A percentile compares a stretch with the other conserved stretches of the same genome.
These are phyloP conservation scores for Delichon dasypus DNA, from an alignment of 2,797 vertebrate genomes.

Conservation along the genomic window DNA sequence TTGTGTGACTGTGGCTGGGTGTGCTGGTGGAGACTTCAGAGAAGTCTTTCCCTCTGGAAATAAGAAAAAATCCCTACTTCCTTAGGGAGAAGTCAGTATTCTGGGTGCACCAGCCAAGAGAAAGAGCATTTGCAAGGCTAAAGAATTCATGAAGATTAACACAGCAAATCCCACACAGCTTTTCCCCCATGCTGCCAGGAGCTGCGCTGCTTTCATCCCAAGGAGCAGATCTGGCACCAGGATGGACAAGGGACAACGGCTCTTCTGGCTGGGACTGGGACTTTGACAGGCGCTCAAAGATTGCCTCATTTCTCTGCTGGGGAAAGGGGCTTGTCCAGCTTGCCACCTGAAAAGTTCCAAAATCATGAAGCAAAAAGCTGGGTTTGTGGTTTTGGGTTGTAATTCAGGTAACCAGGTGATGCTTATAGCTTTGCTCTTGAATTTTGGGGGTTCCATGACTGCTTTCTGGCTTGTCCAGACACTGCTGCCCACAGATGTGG, in stretches of 20 bases:
- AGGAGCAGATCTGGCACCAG: background rate
- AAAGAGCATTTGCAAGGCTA: background rate
- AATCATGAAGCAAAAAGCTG: background rate
- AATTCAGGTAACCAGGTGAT: background rate
- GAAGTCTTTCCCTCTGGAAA: background rate
- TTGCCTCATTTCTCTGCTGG: background rate
- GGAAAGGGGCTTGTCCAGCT: background rate
- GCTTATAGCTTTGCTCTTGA: background rate
- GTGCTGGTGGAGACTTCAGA: background rate
- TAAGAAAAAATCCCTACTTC: background rate
- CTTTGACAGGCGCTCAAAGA: background rate
- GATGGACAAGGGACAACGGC: rapidly evolving
- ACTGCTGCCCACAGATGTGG: background rate
- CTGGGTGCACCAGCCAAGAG: background rate
- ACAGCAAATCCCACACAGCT: background rate
- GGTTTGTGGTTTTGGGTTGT: rapidly evolving
- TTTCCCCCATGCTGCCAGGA: background rate
- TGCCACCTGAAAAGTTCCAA: background rate
- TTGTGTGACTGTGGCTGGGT: background rate
- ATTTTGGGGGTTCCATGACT: background rate
- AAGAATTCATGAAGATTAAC: background rate
- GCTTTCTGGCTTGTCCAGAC: background rate
- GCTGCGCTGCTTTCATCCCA: background rate
- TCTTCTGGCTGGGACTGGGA: background rate
- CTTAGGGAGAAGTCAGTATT: rapidly evolving